These are phyloP conservation scores for Harpalus rubripes DNA, from an alignment of 2,888 invertebrate genomes.

Conservation along the genomic window DNA sequence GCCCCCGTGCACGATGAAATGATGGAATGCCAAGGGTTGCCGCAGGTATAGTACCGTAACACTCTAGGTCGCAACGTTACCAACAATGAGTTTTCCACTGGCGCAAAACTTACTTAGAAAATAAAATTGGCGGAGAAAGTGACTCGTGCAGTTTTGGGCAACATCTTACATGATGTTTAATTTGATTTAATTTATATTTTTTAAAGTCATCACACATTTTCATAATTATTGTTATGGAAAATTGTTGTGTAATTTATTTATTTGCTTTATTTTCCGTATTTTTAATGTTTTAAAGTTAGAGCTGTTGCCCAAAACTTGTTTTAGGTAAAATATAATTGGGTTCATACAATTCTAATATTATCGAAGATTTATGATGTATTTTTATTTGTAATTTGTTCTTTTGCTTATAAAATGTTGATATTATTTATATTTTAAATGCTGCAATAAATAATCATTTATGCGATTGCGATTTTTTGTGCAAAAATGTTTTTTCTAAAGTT, in stretches of 20 bases:
- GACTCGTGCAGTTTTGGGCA: conserved; percentile 28
- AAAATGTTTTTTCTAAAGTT: conserved; percentile 29
- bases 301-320: conserved; percentile 48
- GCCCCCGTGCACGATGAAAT: conserved; percentile 60
- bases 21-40: conserved; percentile 67
- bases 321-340: conserved; percentile 57
- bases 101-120: conserved; percentile 59
- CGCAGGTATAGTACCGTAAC: conserved; percentile 63
- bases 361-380: conserved; percentile 22
- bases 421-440: conserved; percentile 27
- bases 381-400: conserved; percentile 54
- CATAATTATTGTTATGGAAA: conserved; percentile 40
- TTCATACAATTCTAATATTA: conserved; percentile 61
- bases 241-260: conserved; percentile 52
- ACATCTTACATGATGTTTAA: conserved; percentile 9
- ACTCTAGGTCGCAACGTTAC: conserved; percentile 54
- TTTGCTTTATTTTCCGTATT: conserved; percentile 33
- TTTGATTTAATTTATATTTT: conserved; percentile 15
- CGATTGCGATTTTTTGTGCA: conserved; percentile 7
- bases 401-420: conserved; percentile 40
- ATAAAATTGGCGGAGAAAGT: conserved; percentile 24
- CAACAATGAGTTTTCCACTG: conserved; percentile 51
- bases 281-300: conserved; percentile 16
- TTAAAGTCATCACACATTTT: conserved; percentile 28
- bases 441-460: conserved; percentile 28